phyloP scores from a whole-genome alignment of 2,113 vertebrate genomes.

The Leucopsar rothschildi region DNA sequence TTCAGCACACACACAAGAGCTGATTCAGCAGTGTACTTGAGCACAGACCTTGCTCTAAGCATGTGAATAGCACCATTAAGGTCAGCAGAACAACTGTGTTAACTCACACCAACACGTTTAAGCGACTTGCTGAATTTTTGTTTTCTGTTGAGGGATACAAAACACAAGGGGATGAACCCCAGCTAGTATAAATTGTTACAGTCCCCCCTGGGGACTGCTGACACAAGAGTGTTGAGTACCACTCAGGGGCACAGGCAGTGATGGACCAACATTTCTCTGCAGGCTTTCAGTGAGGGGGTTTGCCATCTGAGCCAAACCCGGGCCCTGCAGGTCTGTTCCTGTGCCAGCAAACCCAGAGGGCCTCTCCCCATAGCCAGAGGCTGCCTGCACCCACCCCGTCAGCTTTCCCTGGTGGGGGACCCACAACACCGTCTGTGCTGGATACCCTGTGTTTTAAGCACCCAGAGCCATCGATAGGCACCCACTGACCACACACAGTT shows the following conservation, averaged over 20 bases:
- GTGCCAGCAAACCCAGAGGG: not conserved
- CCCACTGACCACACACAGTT: not conserved
- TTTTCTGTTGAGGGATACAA: not conserved
- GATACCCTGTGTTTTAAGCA: not conserved
- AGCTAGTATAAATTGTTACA: not conserved
- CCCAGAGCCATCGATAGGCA: no score
- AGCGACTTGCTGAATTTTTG: not conserved
- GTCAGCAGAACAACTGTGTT: not conserved
- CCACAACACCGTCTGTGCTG: fast-evolving
- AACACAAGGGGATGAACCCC: not conserved
- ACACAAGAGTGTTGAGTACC: not conserved
- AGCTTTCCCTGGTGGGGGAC: fast-evolving
- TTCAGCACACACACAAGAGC: slow-evolving; percentile 5
- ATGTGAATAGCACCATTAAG: not conserved
- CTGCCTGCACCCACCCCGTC: not conserved
- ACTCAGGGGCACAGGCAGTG: fast-evolving
- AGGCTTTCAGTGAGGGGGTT: not conserved
- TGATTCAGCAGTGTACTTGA: slow-evolving; percentile 36
- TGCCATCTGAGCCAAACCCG: not conserved
- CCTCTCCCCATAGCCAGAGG: not conserved
- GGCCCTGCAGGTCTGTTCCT: not conserved
- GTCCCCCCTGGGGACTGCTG: not conserved
- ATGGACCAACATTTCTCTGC: not conserved
- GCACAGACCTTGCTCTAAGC: not conserved
- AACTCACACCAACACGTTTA: not conserved